Base-by-base conservation (phyloP, 2,888 invertebrate genomes). In the Chrysina gloriosa region DNA sequence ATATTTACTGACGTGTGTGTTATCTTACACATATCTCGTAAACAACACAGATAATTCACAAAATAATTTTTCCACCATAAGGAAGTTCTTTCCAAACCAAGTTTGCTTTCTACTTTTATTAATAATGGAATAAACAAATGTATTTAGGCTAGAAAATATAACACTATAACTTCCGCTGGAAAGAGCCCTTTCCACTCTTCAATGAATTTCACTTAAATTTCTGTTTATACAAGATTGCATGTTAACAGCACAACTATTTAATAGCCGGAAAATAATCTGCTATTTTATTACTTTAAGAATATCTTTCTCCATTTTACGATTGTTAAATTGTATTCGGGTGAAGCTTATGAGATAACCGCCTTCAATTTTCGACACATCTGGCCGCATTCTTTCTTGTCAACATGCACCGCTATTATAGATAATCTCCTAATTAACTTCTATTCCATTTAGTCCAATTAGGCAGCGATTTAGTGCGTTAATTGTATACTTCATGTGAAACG, bases 361-460 rank as follows among this genome's bases (percentile, higher is more conserved):
- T 34, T 56, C 23, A 31, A 29, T 56, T 21, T 23, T 56, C 31
- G 3, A 52, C 52, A 52, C 52, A 52, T 52, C 52, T 52, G 29
- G 48, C 21, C 48, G 48, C 9, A 2, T 48, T 11, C 25, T 48
- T 25, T 52, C 54, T 19, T 16, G 34, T 34, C 21, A 11, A 52
- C 9, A 19, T 11, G 23, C 21, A 29, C 7, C 36, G 39, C 29
- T 29, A 6, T 52, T 42, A 42, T 27, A 23, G 16, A 42, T 27
- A 42, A 61, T 42, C 27, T 42, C 1, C 14, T 39, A 61, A 61
- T 61, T 61, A 61, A 61, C 3, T 27, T 42, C 45, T 42, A 61
- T 42, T 27, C 27, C 29, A 42, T 61, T 61, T 61, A 61, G 14
- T 42, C 9, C 36, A 42, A 61, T 61, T 61, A 61, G 27, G 14